phyloP scores from a whole-genome alignment of 2,888 invertebrate species.

The Dicycla oo region DNA sequence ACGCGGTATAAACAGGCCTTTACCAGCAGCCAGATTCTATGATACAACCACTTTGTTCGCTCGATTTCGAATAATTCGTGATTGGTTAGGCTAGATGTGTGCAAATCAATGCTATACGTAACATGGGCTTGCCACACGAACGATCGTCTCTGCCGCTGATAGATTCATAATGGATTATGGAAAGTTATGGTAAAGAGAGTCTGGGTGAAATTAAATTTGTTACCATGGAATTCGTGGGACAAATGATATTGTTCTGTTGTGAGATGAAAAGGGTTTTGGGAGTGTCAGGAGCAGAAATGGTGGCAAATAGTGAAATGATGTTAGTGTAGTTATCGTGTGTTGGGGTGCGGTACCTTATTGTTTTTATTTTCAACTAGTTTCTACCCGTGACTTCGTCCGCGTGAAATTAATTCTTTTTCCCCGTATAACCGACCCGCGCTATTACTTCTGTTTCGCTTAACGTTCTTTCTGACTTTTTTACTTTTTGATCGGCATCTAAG shows the following conservation, averaged over 20 bases:
- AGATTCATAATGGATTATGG: constrained; percentile 64
- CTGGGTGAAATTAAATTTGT: constrained; percentile 52
- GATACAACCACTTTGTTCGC: constrained; percentile 51
- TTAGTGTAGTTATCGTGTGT: background rate
- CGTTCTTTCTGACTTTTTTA: too few relatives aligned
- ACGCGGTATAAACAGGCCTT: constrained; percentile 15
- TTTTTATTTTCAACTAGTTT: too few relatives aligned
- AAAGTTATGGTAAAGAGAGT: constrained; percentile 57
- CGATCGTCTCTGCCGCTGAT: constrained; percentile 53
- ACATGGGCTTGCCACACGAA: constrained; percentile 46
- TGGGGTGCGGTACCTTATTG: too few relatives aligned
- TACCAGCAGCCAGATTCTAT: constrained; percentile 32
- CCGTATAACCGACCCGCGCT: too few relatives aligned
- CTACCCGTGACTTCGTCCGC: too few relatives aligned
- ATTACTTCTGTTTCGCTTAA: too few relatives aligned
- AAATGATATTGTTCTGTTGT: constrained; percentile 35
- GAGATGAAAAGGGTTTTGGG: constrained; percentile 2
- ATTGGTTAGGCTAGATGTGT: constrained; percentile 53
- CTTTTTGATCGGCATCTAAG: too few relatives aligned
- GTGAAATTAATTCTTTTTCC: too few relatives aligned
- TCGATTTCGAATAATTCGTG: constrained; percentile 54
- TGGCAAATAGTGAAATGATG: background rate
- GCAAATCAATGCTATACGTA: constrained; percentile 55
- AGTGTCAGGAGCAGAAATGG: constrained; percentile 1
- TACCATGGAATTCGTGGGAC: constrained; percentile 29